Percentiles rank a stretch among this genome's conserved stretches.
Conservation (phyloP, 1,140 invertebrate genomes). For the Teleopsis dalmanni region DNA sequence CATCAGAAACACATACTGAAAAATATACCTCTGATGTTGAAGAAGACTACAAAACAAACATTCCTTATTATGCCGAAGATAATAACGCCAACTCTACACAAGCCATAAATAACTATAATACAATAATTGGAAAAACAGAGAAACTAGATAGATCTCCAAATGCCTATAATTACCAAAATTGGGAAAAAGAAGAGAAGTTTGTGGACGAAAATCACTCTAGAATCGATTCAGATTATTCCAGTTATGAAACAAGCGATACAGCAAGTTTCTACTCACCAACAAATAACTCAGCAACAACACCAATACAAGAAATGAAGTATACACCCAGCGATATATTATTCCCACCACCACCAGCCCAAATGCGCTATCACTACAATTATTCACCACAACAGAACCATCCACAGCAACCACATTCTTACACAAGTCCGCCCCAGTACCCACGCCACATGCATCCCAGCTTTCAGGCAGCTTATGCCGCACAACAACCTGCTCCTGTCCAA, state of each 20-base stretch:
- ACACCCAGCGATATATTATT: constrained; percentile 5
- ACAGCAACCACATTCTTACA: background rate
- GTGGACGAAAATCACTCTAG: constrained; percentile 7
- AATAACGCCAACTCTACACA: background rate
- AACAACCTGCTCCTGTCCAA: background rate
- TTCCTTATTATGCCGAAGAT: constrained; percentile 28
- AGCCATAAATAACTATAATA: too few relatives aligned
- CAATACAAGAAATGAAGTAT: constrained; percentile 4
- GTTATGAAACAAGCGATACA: background rate
- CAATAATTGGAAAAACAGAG: background rate
- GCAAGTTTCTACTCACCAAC: background rate
- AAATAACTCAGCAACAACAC: background rate
- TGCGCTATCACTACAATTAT: constrained; percentile 4
- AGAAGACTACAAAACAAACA: constrained; percentile 37
- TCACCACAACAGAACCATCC: background rate
- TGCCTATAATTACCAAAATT: background rate
- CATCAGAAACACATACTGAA: constrained; percentile 2
- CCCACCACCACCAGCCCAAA: background rate
- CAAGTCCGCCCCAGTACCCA: background rate
- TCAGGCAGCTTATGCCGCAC: constrained; percentile 23
- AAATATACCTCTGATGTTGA: constrained; percentile 17
- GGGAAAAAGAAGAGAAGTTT: constrained; percentile 1
- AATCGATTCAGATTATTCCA: constrained; percentile 23
- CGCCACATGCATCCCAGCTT: background rate
- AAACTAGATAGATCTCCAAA: background rate